Evolutionary conservation across 2,888 invertebrate genomes (phyloP).

Genomic region (Drosophila eohydei): DNA sequence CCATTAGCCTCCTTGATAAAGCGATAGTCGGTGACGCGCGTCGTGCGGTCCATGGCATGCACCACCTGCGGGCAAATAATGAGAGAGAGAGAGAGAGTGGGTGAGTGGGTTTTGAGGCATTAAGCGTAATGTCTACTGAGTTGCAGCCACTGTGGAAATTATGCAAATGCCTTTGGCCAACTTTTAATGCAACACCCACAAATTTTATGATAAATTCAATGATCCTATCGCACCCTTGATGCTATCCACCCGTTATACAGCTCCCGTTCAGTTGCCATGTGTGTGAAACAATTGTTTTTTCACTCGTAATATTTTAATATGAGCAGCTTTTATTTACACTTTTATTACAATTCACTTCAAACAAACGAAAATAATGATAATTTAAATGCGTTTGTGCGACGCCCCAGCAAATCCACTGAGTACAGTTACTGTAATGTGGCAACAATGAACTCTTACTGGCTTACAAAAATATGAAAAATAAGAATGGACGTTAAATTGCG

Average conservation of each 20-base stretch:
- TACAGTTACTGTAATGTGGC: conserved; percentile 56
- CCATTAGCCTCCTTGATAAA: conserved; percentile 85
- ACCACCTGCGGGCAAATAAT: conserved; percentile 76
- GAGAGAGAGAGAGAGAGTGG: conserved; percentile 10
- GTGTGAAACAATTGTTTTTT: conserved; percentile 50
- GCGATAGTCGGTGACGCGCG: conserved; percentile 84
- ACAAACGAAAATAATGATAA: conserved; percentile 68
- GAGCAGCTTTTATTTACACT: conserved; percentile 39
- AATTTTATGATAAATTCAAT: conserved; percentile 62
- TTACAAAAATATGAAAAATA: conserved; percentile 42
- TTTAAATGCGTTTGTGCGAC: conserved; percentile 55
- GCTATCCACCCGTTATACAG: not conserved
- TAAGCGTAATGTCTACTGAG: conserved; percentile 61
- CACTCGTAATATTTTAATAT: conserved; percentile 55
- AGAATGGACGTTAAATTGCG: conserved; percentile 29
- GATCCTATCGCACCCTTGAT: not conserved
- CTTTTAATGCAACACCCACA: conserved; percentile 67
- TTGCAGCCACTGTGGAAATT: conserved; percentile 46
- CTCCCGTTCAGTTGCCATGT: not conserved
- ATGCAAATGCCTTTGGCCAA: conserved; percentile 56
- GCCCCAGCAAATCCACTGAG: conserved; percentile 36
- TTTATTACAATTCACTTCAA: conserved; percentile 62
- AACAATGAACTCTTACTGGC: conserved; percentile 67
- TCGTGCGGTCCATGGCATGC: conserved; percentile 84
- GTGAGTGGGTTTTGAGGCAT: conserved; percentile 33